Conservation (phyloP, 2,888 invertebrate species). For the Prionchulus punctatus region DNA sequence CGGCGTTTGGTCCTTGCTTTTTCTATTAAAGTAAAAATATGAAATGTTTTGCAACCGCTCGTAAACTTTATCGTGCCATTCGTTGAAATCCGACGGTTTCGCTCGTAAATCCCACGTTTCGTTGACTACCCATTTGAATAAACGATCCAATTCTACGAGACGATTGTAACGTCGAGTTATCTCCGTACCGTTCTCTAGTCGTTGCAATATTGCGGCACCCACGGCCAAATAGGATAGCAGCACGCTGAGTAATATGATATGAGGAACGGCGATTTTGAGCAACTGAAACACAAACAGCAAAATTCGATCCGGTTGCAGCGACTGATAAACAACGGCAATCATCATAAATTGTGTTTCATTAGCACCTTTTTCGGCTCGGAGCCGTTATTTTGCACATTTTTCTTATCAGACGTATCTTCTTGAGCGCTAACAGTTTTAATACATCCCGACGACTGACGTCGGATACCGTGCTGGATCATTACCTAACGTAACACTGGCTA, state of each 20-base stretch:
- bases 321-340: no score
- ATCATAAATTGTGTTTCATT: no score
- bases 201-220: conserved; percentile 26
- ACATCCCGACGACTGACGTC: no score
- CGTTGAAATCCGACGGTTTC: not conserved
- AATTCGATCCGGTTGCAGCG: not conserved
- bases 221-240: conserved; percentile 28
- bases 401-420: no score
- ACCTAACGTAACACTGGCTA: no score
- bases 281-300: conserved; percentile 8
- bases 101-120: conserved; percentile 10
- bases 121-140: conserved; percentile 4
- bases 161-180: not conserved
- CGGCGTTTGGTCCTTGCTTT: not conserved
- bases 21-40: not conserved
- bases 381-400: no score
- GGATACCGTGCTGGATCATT: not conserved
- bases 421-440: no score
- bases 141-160: not conserved
- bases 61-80: conserved; percentile 3
- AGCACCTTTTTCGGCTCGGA: no score
- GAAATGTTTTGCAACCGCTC: not conserved
- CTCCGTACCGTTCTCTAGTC: conserved; percentile 22
- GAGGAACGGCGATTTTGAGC: conserved; percentile 30
- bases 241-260: conserved; percentile 28